Evolutionary conservation across 1,140 invertebrate species (phyloP).

Genomic region (Anoplolepis gracilipes): DNA sequence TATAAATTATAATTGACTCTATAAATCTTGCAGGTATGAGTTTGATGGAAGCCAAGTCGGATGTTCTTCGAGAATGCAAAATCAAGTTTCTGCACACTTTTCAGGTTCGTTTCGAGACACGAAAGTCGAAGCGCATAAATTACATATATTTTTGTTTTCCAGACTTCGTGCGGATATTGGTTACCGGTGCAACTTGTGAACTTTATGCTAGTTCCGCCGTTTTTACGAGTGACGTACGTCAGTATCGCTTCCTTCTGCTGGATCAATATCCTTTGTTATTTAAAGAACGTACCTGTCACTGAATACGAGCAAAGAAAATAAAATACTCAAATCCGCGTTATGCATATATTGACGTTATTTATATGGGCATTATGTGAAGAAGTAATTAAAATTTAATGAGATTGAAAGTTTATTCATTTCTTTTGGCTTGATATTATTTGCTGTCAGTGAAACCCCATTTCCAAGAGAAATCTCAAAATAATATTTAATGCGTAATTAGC

Average conservation of each 20-base stretch:
- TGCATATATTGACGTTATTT: conserved; percentile 17
- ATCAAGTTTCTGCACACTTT: conserved; percentile 92
- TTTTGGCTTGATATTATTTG: background rate
- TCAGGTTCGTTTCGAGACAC: conserved; percentile 79
- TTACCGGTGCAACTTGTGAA: conserved; percentile 92
- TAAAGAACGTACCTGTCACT: conserved; percentile 88
- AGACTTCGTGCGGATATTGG: conserved; percentile 92
- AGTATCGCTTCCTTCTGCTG: conserved; percentile 90
- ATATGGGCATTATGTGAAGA: conserved; percentile 12
- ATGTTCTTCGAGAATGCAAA: conserved; percentile 89
- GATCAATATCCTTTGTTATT: conserved; percentile 92
- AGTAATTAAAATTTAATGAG: conserved; percentile 1
- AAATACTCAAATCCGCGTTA: conserved; percentile 17
- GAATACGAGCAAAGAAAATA: conserved; percentile 2
- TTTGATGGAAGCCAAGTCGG: conserved; percentile 89
- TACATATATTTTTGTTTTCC: conserved; percentile 30
- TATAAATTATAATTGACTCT: background rate
- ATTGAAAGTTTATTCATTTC: background rate
- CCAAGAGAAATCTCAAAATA: background rate
- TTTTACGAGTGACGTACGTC: conserved; percentile 90
- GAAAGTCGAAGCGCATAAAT: background rate
- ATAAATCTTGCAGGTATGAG: conserved; percentile 88
- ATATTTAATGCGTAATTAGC: conserved; percentile 17
- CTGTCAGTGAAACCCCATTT: background rate
- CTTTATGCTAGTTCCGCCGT: conserved; percentile 89